Evolutionary conservation across 2,113 vertebrate genomes (phyloP), one percentile per base, ranked within the genome.

Genomic region (Rhadina sibilatrix): DNA sequence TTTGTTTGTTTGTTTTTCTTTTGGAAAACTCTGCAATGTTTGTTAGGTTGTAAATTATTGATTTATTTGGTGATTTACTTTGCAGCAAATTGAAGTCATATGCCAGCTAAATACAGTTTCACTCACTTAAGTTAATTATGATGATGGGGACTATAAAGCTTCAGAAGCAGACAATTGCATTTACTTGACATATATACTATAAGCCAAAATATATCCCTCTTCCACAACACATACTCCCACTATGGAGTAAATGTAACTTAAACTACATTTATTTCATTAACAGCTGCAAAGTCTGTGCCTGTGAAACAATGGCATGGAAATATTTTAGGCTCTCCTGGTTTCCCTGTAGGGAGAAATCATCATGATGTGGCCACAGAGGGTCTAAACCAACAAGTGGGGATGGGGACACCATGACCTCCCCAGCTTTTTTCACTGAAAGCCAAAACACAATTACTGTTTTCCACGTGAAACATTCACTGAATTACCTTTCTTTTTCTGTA

Each of bases 21-120:
- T 83, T 70, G 56, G 74, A 81, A 59, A 87, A 96, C 33, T 75
- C 82, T 87, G 44, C 44, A 21, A 38, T 92, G 44, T 90, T 96
- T 89, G 37, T 76, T 87, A 68, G 88, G 31, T 81, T 76, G 65
- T 82, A 92, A 96, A 95, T 90, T 92, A 96, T 94, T 95, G 83
- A 96, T 93, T 95, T 90, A 81, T 96, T 89, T 93, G 46, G 60
- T 50, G 76, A 96, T 94, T 90, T 96, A 68, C 86, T 95, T 90
- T 84, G 56, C 56, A 82, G 86, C 56, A 96, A 96, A 94, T 78
- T 90, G 92, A 94, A 94, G 64, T 28, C 77, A 87, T 78, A 57
- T 37, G 38, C 31, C 76, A 92, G 81, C 56, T 94, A 96, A 95
- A 92, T 72, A 84, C 49, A 92, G 53, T 60, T 89, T 96, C 65